phyloP scores from a whole-genome alignment of 2,797 vertebrate genomes.

The Spea hammondii region DNA sequence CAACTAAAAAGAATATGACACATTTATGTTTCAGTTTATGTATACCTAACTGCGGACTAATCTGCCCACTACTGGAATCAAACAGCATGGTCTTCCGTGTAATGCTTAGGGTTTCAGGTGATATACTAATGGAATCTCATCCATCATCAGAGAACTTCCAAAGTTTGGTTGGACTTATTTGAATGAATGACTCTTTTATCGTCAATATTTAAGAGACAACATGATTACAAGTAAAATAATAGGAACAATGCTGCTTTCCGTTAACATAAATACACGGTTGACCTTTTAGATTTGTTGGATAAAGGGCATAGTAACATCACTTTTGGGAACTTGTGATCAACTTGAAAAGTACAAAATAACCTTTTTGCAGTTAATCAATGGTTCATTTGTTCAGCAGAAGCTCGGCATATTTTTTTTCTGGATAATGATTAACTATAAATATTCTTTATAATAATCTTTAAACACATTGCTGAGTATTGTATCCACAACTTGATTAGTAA shows the following conservation, averaged over 20 bases:
- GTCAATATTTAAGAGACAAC: neutral
- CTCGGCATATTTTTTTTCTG: no score
- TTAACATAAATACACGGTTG: neutral
- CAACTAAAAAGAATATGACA: no score
- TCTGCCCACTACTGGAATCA: neutral
- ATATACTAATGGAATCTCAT: no score
- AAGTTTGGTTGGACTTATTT: no score
- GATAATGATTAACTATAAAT: no score
- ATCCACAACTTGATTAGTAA: no score
- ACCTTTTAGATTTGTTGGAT: neutral
- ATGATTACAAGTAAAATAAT: slow-evolving; percentile 4
- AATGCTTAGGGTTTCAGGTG: no score
- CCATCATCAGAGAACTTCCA: no score
- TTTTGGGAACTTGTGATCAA: slow-evolving; percentile 32
- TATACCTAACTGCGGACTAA: neutral
- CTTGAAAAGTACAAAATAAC: slow-evolving; percentile 21
- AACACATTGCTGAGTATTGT: no score
- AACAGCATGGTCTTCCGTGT: no score
- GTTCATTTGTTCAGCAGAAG: neutral
- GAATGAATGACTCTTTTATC: neutral
- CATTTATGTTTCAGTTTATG: no score
- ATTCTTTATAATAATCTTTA: no score
- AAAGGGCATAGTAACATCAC: slow-evolving; percentile 23
- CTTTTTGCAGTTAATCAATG: slow-evolving; percentile 11
- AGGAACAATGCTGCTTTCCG: neutral